These are phyloP conservation scores for Perognathus longimembris DNA, from an alignment of 2,113 vertebrate genomes.

Conservation along the genomic window DNA sequence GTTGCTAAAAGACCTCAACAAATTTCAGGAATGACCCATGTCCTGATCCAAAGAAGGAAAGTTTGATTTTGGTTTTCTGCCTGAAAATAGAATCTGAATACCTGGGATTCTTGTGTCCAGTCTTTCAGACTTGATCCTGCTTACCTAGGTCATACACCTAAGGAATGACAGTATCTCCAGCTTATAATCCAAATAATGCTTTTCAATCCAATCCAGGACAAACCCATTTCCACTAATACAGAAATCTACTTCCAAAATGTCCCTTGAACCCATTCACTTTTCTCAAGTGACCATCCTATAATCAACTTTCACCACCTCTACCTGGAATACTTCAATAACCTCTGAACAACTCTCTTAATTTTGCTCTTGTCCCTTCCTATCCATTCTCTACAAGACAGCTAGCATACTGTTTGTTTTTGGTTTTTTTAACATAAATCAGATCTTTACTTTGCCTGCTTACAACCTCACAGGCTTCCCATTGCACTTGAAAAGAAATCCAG, in stretches of 20 bases:
- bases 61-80: neutral
- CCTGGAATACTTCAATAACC: neutral
- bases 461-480: neutral
- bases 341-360: slow-evolving; percentile 3
- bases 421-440: neutral
- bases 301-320: neutral
- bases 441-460: neutral
- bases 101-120: neutral
- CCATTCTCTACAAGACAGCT: neutral
- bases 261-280: neutral
- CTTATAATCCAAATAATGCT: neutral
- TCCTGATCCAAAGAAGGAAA: neutral
- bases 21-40: neutral
- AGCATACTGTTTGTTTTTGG: neutral
- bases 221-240: neutral
- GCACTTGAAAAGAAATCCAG: neutral
- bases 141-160: neutral
- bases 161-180: slow-evolving; percentile 18
- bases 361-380: neutral
- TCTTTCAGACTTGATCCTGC: neutral
- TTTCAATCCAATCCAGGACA: neutral
- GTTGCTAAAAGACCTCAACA: slow-evolving; percentile 27
- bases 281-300: neutral
- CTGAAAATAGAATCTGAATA: neutral
- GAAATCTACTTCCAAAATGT: slow-evolving; percentile 24